Conservation (phyloP, 1,140 invertebrate species). For the Pogonomyrmex barbatus region DNA sequence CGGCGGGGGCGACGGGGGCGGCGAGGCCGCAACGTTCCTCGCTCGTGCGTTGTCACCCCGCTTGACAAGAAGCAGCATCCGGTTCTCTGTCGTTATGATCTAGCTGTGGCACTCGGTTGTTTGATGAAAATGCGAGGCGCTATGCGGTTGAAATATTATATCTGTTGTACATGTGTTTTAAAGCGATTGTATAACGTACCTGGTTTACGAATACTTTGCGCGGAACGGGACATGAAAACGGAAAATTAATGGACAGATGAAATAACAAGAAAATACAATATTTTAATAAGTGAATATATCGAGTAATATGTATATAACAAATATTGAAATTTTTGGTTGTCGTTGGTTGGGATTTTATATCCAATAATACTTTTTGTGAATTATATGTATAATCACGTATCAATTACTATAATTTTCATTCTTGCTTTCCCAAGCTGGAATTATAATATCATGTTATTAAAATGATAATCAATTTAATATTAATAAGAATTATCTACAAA, state of each 20-base stretch:
- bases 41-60: constrained; percentile 56
- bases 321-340: no score
- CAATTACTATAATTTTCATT: no score
- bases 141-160: constrained; percentile 34
- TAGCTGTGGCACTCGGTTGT: constrained; percentile 64
- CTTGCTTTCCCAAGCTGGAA: no score
- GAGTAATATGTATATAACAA: no score
- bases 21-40: constrained; percentile 41
- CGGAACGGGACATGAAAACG: not conserved
- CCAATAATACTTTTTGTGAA: no score
- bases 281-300: no score
- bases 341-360: no score
- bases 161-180: constrained; percentile 8
- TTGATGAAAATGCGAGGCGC: constrained; percentile 45
- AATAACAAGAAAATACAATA: not conserved
- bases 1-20: constrained; percentile 23
- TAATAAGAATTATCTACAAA: no score
- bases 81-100: constrained; percentile 42
- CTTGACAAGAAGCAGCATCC: constrained; percentile 60
- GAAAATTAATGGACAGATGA: not conserved
- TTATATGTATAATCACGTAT: no score
- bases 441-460: no score
- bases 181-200: not conserved
- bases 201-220: not conserved
- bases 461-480: no score